These are phyloP conservation scores for Cololabis saira DNA, from an alignment of 2,113 vertebrate species.

Conservation along the genomic window DNA sequence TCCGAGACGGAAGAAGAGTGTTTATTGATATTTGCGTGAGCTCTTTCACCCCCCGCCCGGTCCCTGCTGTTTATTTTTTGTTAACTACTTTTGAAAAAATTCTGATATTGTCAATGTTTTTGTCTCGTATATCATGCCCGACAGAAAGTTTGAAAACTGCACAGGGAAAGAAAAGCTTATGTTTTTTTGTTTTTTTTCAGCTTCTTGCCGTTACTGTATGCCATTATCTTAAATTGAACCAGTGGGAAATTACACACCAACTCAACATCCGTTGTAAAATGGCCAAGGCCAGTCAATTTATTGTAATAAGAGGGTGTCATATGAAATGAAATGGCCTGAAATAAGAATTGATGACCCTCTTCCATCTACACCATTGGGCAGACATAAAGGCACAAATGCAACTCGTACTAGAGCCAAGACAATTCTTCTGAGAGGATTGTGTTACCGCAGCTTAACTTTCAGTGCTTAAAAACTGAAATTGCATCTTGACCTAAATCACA, in stretches of 20 bases:
- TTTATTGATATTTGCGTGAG: slow-evolving; percentile 92
- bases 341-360: slow-evolving; percentile 73
- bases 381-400: slow-evolving; percentile 42
- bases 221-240: slow-evolving; percentile 69
- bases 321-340: slow-evolving; percentile 69
- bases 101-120: slow-evolving; percentile 40
- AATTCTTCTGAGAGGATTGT: slow-evolving; percentile 68
- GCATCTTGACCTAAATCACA: slow-evolving; percentile 53
- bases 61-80: slow-evolving; percentile 74
- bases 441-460: slow-evolving; percentile 58
- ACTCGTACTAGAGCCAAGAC: slow-evolving; percentile 41
- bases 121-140: slow-evolving; percentile 30
- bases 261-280: slow-evolving; percentile 54
- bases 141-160: slow-evolving; percentile 31
- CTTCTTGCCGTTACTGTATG: slow-evolving; percentile 48
- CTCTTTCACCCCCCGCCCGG: slow-evolving; percentile 62
- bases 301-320: slow-evolving; percentile 69
- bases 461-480: slow-evolving; percentile 58
- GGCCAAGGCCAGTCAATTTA: slow-evolving; percentile 57
- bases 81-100: slow-evolving; percentile 51
- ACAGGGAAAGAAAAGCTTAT: neutral
- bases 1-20: slow-evolving; percentile 95
- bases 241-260: slow-evolving; percentile 65
- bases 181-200: slow-evolving; percentile 28
- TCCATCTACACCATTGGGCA: slow-evolving; percentile 40